Conservation (phyloP, 1,140 invertebrate species). For the Pectinophora gossypiella region DNA sequence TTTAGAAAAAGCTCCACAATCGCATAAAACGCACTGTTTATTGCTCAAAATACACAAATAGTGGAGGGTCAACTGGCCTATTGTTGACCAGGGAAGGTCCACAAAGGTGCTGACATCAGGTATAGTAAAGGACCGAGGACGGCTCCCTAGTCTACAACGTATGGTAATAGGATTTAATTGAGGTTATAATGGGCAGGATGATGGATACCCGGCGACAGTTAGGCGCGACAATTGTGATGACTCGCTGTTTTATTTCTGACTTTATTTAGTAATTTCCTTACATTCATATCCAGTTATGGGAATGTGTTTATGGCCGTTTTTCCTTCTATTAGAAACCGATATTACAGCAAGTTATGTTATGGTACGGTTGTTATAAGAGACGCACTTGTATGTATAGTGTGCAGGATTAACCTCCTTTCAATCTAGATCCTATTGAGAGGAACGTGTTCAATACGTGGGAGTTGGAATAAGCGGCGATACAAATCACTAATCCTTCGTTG, state of each 20-base stretch:
- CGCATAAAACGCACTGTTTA: conserved; percentile 73
- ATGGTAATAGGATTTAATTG: conserved; percentile 73
- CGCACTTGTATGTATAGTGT: too few species aligned
- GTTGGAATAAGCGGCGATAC: conserved; percentile 43
- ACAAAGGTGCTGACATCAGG: conserved; percentile 69
- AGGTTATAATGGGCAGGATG: conserved; percentile 65
- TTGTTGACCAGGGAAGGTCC: too few species aligned
- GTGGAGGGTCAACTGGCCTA: conserved; percentile 3
- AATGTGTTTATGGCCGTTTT: too few species aligned
- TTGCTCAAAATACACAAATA: conserved; percentile 74
- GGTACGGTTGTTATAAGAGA: too few species aligned
- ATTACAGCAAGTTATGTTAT: too few species aligned
- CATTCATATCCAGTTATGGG: too few species aligned
- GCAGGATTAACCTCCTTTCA: too few species aligned
- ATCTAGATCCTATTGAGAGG: too few species aligned
- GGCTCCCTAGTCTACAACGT: conserved; percentile 32
- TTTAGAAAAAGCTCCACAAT: conserved; percentile 51
- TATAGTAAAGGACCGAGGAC: conserved; percentile 37
- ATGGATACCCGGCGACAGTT: conserved; percentile 44
- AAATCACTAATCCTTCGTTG: conserved; percentile 28
- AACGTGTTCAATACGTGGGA: conserved; percentile 57
- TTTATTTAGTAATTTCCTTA: too few species aligned
- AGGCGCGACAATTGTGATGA: conserved; percentile 61
- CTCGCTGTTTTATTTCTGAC: conserved; percentile 36
- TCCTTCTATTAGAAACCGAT: too few species aligned